Conservation (phyloP, 2,113 vertebrate species). For the Pogona vitticeps region DNA sequence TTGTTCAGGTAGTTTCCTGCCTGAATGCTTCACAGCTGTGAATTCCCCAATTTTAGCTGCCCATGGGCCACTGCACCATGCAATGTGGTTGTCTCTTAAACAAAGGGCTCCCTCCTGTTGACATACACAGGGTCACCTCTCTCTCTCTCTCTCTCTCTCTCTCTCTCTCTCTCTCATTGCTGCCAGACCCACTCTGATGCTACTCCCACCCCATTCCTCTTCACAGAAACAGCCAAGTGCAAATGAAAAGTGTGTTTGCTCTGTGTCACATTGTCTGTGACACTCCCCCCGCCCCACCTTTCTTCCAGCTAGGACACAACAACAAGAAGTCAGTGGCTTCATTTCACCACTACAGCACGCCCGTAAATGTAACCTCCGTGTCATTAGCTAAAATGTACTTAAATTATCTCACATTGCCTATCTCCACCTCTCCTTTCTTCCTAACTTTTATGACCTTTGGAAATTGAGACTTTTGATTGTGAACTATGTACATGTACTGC, state of each 20-base stretch:
- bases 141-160: background rate
- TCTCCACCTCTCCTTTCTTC: background rate
- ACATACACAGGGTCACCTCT: background rate
- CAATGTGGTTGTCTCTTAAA: background rate
- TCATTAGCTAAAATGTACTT: background rate
- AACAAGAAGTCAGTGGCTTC: background rate
- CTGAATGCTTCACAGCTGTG: background rate
- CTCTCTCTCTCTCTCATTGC: background rate
- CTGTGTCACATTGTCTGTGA: background rate
- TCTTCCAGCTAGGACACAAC: background rate
- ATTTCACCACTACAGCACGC: background rate
- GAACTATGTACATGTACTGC: background rate
- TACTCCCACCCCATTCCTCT: background rate
- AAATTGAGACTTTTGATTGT: background rate
- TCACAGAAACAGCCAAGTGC: conserved; percentile 1
- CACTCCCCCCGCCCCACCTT: background rate
- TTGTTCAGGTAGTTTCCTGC: background rate
- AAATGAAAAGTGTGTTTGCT: background rate
- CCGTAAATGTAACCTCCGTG: background rate
- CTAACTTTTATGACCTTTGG: background rate
- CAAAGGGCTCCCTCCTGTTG: background rate
- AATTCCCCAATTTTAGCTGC: background rate
- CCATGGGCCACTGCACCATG: background rate
- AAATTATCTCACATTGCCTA: background rate
- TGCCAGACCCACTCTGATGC: background rate